phyloP scores from a whole-genome alignment of 2,113 vertebrate genomes.

The Anhinga anhinga region DNA sequence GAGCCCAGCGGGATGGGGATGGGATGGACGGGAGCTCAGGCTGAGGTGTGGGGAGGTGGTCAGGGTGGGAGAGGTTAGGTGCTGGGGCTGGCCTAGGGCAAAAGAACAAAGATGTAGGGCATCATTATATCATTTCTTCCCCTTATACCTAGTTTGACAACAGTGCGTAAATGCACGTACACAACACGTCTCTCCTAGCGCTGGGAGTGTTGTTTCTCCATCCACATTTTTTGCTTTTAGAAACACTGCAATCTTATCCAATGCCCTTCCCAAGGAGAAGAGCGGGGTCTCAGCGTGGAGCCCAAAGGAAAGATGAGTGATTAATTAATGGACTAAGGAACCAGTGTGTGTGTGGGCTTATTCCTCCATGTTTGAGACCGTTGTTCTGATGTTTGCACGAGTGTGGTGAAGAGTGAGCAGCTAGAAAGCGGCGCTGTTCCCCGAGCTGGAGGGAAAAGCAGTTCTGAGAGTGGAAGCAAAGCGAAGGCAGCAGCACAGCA shows the following conservation, averaged over 20 bases:
- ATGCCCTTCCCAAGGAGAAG: not conserved
- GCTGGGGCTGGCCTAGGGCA: not conserved
- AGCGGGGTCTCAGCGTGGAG: not conserved
- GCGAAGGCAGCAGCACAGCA: not conserved
- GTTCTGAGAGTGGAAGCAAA: not conserved
- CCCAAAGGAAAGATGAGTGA: not conserved
- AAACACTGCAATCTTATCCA: not conserved
- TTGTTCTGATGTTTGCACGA: not conserved
- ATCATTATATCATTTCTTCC: not conserved
- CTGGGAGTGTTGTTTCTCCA: not conserved
- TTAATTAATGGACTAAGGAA: not conserved
- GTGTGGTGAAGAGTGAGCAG: not conserved
- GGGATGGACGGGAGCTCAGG: not conserved
- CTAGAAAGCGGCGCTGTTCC: not conserved
- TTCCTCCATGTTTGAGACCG: not conserved
- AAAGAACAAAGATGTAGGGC: not conserved
- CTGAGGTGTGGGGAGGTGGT: not conserved
- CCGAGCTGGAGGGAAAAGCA: not conserved
- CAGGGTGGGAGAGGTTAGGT: not conserved
- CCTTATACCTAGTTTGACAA: not conserved
- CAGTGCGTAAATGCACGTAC: rapidly evolving
- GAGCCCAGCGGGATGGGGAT: too few species aligned
- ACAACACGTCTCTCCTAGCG: rapidly evolving
- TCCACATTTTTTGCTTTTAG: not conserved
- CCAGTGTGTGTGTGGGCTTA: not conserved